Evolutionary conservation across 2,888 invertebrate species (phyloP).

Genomic region (Lithosia quadra): DNA sequence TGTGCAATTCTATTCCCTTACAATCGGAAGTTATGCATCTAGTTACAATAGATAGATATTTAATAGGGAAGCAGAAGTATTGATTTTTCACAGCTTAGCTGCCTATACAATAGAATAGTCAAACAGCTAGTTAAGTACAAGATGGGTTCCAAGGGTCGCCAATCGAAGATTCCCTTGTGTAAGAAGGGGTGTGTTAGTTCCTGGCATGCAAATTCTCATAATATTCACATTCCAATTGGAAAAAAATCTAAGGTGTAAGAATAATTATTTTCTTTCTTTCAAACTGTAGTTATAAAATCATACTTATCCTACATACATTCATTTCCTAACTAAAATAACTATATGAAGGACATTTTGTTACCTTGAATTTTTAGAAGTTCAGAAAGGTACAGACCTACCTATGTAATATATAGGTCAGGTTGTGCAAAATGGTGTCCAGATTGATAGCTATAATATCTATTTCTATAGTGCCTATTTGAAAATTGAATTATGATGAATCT

Average conservation of each 20-base stretch:
- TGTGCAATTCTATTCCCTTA: slow-evolving; percentile 16
- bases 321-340: too few relatives aligned
- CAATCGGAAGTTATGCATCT: slow-evolving; percentile 20
- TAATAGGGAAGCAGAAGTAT: slow-evolving; percentile 69
- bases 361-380: not conserved
- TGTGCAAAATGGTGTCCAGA: slow-evolving; percentile 12
- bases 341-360: not conserved
- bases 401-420: slow-evolving; percentile 15
- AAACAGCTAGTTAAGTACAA: slow-evolving; percentile 39
- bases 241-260: not conserved
- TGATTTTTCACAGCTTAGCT: slow-evolving; percentile 74
- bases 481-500: not conserved
- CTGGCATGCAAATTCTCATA: not conserved
- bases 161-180: slow-evolving; percentile 15
- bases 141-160: slow-evolving; percentile 5
- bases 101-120: slow-evolving; percentile 68
- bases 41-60: slow-evolving; percentile 42
- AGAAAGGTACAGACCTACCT: slow-evolving; percentile 20
- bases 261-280: not conserved
- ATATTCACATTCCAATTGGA: slow-evolving; percentile 24
- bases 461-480: not conserved
- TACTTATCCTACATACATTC: too few relatives aligned
- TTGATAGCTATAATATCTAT: not conserved
- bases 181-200: not conserved
- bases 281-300: not conserved